These are phyloP conservation scores for Acronicta leporina DNA, from an alignment of 2,888 invertebrate genomes.

Conservation along the genomic window DNA sequence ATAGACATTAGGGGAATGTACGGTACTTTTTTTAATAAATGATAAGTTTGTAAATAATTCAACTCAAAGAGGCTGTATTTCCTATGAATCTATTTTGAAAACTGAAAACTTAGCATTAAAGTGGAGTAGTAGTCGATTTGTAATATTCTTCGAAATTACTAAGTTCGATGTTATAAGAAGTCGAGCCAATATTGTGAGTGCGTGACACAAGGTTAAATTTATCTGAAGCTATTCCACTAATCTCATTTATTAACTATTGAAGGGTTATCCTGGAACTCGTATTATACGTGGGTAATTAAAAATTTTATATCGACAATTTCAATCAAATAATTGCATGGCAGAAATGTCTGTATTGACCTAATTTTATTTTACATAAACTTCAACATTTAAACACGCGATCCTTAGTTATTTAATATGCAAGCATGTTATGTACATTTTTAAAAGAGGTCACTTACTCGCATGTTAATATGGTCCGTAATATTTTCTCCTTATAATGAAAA, in stretches of 20 bases:
- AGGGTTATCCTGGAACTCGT: background rate
- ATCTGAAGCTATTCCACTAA: constrained; percentile 15
- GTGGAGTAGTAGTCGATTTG: too few species aligned
- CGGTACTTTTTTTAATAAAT: too few species aligned
- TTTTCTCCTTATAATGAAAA: constrained; percentile 31
- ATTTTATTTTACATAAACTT: constrained; percentile 9
- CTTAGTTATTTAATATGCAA: constrained; percentile 22
- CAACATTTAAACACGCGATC: constrained; percentile 26
- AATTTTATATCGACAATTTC: too few species aligned
- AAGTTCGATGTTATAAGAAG: too few species aligned
- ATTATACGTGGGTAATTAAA: too few species aligned
- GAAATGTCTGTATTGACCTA: constrained; percentile 10
- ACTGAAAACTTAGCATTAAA: too few species aligned
- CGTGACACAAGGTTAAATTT: constrained; percentile 9
- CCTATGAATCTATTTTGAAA: too few species aligned
- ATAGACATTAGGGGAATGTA: background rate
- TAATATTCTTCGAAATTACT: background rate
- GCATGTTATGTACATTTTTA: constrained; percentile 6
- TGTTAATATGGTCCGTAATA: constrained; percentile 8
- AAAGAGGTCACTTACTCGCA: constrained; percentile 11
- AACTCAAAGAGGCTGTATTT: too few species aligned
- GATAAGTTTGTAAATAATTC: too few species aligned
- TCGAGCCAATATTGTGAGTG: constrained; percentile 12
- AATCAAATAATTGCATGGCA: too few species aligned
- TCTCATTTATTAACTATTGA: constrained; percentile 4